Base-by-base conservation (phyloP, 2,888 invertebrate genomes). In the Argyresthia albistria region DNA sequence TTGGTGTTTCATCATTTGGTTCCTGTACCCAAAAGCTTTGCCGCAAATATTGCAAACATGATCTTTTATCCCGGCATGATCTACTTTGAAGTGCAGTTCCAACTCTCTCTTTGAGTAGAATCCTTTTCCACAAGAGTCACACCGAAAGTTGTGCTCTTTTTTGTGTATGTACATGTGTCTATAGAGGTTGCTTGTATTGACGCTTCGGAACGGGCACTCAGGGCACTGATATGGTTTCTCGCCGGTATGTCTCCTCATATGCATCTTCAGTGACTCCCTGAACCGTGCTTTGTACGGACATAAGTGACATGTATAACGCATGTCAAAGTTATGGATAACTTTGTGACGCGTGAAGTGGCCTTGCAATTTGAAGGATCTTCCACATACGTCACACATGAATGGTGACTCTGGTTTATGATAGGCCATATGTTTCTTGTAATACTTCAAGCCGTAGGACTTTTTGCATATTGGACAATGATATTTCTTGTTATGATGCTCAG, bases 381-480 rank as follows among this genome's bases (percentile, higher is more conserved):
- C 86, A 59, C 86, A 87, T 37, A 84, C 69, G 60, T 87, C 86
- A 65, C 86, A 87, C 54, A 86, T 67, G 43, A 63, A 78, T 1
- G 67, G 58, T 9, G 66, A 59, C 7, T 69, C 68, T 4, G 57
- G 50, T 45, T 67, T 66, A 52, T 84, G 84, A 49, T 73, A 55
- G 1, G 65, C 57, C 59, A 80, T 59, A 59, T 87, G 86, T 45
- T 63, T 73, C 52, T 76, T 80, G 35, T 68, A 71, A 60, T 84
- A 84, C n/a, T 61, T 37, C n/a, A 68, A 60, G 8, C 68, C 59
- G 46, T 80, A 84, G 0, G 64, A 63, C 25, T 82, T 80, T 8
- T 79, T 72, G 55, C 86, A 86, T 50, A 80, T 59, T 1, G 70
- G 66, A 57, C 86, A 87, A 16, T 62, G 63, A 1, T 63, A 58